Evolutionary conservation across 2,888 invertebrate genomes (phyloP).

Genomic region (Anticlea derivata): DNA sequence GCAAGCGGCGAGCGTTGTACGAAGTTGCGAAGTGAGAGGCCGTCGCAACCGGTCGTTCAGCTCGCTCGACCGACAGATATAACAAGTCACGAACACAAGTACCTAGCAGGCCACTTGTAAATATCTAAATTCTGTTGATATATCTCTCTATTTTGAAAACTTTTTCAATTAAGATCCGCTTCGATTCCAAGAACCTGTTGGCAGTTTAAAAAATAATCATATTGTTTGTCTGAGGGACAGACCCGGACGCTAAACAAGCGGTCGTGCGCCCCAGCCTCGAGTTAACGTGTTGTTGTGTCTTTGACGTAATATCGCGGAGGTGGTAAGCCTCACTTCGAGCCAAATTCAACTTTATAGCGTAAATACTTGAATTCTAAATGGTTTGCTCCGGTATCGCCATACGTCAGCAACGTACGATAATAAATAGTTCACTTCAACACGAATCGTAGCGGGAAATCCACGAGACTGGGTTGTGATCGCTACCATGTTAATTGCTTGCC

Average conservation of each 20-base stretch:
- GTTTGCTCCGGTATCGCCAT: conserved; percentile 47
- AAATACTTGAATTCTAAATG: conserved; percentile 50
- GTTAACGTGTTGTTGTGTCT: conserved; percentile 78
- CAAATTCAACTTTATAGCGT: conserved; percentile 68
- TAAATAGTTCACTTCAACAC: conserved; percentile 80
- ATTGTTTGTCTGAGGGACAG: conserved; percentile 61
- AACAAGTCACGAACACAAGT: conserved; percentile 56
- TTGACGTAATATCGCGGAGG: conserved; percentile 79
- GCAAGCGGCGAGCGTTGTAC: conserved; percentile 72
- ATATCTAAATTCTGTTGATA: conserved; percentile 37
- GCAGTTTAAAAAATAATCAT: conserved; percentile 38
- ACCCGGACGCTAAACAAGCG: conserved; percentile 77
- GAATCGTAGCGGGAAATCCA: conserved; percentile 81
- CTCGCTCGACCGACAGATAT: conserved; percentile 73
- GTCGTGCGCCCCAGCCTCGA: conserved; percentile 72
- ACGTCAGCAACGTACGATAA: conserved; percentile 77
- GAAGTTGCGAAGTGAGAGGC: conserved; percentile 82
- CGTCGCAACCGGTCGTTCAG: conserved; percentile 78
- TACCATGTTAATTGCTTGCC: conserved; percentile 58
- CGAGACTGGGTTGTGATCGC: conserved; percentile 78
- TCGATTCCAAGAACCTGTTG: conserved; percentile 49
- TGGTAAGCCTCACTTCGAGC: conserved; percentile 54
- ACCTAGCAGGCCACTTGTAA: conserved; percentile 54
- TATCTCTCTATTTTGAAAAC: conserved; percentile 20
- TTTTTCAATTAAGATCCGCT: conserved; percentile 47